Base-by-base conservation (phyloP, 2,888 invertebrate genomes). In the Mythimna albipuncta region DNA sequence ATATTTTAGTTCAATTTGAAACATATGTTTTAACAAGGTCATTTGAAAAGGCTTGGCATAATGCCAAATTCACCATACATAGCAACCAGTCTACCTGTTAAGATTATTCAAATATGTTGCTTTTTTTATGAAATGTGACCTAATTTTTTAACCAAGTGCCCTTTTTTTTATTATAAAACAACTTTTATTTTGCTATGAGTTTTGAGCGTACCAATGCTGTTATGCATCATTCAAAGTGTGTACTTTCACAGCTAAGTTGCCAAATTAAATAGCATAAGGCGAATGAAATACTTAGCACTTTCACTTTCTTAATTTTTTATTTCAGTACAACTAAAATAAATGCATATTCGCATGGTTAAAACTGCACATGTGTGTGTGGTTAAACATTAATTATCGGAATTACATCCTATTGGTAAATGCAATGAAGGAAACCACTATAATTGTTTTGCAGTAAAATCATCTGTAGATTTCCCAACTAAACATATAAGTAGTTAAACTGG, bases 11-110 rank as follows among this genome's bases (percentile, higher is more conserved):
- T 65, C 16, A 58, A 62, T 44, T 64, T 50, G 11, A 64, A 55
- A 78, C 69, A 75, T 69, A 19, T 81, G 78, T 66, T 67, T 62
- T 64, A 38, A 41, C 81, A 81, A 72, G 78, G 78, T 66, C 66
- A 81, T 2, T 35, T 64, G 32, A 21, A 59, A 59, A n/a, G 38
- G 61, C 61, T 63, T 52, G 44, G 19, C 62, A 32, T n/a, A 38
- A 54, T 64, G 16, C n/a, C n/a, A 50, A 54, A 41, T 11, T 13
- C 13, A 16, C 9, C 4, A 47, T 41, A 50, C 16, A 9, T 32
- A 54, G 6, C 26, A 64, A 72, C 32, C 21, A 16, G 38, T 50
- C 4, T 59, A 58, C 19, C 19, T 1, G 32, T 26, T 11, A 52
- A 6, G n/a, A 65, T 59, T 73, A 26, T 32, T 2, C 11, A 32